phyloP scores from a whole-genome alignment of 2,797 vertebrate species.

The Rhinella marina region DNA sequence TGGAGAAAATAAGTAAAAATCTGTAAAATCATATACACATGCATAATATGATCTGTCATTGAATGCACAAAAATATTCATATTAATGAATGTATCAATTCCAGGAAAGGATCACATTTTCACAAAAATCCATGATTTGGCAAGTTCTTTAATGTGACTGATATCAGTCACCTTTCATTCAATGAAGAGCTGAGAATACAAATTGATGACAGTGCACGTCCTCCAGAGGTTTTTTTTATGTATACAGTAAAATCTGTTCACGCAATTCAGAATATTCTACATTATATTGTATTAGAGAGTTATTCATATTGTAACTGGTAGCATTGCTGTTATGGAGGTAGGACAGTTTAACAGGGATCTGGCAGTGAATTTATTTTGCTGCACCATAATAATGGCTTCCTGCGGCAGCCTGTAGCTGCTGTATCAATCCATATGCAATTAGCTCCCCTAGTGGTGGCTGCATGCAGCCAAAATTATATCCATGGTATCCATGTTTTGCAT shows the following conservation, averaged over 20 bases:
- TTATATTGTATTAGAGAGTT: not conserved
- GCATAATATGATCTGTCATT: slow-evolving; percentile 28
- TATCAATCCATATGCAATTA: too few relatives aligned
- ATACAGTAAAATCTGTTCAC: not conserved
- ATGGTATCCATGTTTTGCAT: too few relatives aligned
- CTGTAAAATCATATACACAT: slow-evolving; percentile 39
- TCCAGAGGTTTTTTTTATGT: not conserved
- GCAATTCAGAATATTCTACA: not conserved
- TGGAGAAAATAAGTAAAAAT: slow-evolving; percentile 1
- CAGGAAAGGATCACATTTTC: slow-evolving; percentile 45
- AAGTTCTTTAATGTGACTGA: not conserved
- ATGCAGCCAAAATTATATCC: too few relatives aligned
- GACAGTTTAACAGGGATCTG: too few relatives aligned
- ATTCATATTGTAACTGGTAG: not conserved
- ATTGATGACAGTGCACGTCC: not conserved
- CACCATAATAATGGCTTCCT: too few relatives aligned
- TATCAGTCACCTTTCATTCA: slow-evolving; percentile 35
- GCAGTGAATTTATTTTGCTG: too few relatives aligned
- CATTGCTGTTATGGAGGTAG: too few relatives aligned
- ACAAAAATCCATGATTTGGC: not conserved
- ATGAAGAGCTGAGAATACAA: not conserved
- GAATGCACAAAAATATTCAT: slow-evolving; percentile 8
- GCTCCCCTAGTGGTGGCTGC: too few relatives aligned
- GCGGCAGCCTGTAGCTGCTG: too few relatives aligned
- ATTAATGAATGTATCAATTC: slow-evolving; percentile 40